Evolutionary conservation across 2,888 invertebrate genomes (phyloP), one percentile per base, ranked within the genome.

Genomic region (Panzeria rudis): DNA sequence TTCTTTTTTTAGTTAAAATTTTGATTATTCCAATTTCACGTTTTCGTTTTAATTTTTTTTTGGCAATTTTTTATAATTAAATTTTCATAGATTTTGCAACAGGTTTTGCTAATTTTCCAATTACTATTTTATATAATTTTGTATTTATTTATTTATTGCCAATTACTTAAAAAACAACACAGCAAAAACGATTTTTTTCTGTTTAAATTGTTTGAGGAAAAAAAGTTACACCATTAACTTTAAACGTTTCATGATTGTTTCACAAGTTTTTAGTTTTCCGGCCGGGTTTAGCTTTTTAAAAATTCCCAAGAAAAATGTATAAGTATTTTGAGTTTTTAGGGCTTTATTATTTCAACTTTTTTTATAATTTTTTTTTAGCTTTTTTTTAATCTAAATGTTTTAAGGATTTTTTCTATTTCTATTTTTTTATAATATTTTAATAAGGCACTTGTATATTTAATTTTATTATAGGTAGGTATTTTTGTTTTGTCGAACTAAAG

Each of bases 201-300:
- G 8, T 17, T 44, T 20, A n/a, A 32, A 32, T 50, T 61, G 9
- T 41, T 38, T 38, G 7, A 35, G 35, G n/a, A 2, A 6, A 56
- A 66, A 61, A 59, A 17, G 44, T 84, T 76, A 85, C 78, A 85
- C 85, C 69, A 61, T 79, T 35, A 69, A 79, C 69, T 85, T 85
- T 85, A 85, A 75, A 64, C 85, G 85, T 75, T 75, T 79, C 85
- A 85, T 85, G 64, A 72, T 83, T 76, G 59, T 73, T 84, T 56
- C 59, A 41, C 23, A 35, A 20, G 47, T 11, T 54, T 75, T 56
- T 38, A 25, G 1, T 71, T 50, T 20, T n/a, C 20, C 15, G 41
- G 50, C 23, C n/a, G 38, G 25, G 3, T 35, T 15, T 56, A 20
- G 29, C 17, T 35, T 47, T 56, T 73, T 83, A 52, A 62, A 8